These are phyloP conservation scores for Parotocinclus haroldoi DNA, from an alignment of 2,797 vertebrate species.

Conservation along the genomic window DNA sequence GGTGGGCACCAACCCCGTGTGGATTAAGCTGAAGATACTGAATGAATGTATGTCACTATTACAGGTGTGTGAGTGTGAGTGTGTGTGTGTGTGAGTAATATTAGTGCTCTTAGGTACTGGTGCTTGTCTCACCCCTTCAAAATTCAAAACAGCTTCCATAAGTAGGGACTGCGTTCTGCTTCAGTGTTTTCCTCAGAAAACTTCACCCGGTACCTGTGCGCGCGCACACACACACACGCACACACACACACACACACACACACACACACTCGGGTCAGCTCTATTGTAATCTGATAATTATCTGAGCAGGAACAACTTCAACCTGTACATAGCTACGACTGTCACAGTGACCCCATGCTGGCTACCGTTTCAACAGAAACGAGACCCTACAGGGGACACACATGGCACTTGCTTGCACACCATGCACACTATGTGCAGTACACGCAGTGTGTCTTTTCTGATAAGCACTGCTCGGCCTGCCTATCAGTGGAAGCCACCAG, in stretches of 20 bases:
- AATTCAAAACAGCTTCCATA: slow-evolving; percentile 45
- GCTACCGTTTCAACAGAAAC: slow-evolving; percentile 11
- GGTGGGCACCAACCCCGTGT: no score
- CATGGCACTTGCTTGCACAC: background rate
- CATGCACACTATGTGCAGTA: background rate
- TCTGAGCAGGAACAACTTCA: background rate
- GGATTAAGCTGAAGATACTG: no score
- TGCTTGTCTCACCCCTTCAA: slow-evolving; percentile 44
- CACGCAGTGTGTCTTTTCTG: slow-evolving; percentile 7
- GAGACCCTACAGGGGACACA: slow-evolving; percentile 13
- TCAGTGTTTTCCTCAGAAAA: slow-evolving; percentile 42
- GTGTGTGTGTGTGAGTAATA: no score
- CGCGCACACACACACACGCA: no score
- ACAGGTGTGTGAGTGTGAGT: no score
- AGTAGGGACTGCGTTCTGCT: slow-evolving; percentile 25
- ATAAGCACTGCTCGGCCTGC: slow-evolving; percentile 23
- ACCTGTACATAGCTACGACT: background rate
- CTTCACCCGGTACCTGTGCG: slow-evolving; percentile 36
- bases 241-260: no score
- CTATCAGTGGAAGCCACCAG: slow-evolving; percentile 2
- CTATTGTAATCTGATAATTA: no score
- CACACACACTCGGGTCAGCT: no score
- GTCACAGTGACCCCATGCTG: background rate
- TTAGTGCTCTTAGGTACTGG: background rate
- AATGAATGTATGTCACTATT: no score